phyloP scores from a whole-genome alignment of 2,113 vertebrate genomes.

The Neomonachus schauinslandi region DNA sequence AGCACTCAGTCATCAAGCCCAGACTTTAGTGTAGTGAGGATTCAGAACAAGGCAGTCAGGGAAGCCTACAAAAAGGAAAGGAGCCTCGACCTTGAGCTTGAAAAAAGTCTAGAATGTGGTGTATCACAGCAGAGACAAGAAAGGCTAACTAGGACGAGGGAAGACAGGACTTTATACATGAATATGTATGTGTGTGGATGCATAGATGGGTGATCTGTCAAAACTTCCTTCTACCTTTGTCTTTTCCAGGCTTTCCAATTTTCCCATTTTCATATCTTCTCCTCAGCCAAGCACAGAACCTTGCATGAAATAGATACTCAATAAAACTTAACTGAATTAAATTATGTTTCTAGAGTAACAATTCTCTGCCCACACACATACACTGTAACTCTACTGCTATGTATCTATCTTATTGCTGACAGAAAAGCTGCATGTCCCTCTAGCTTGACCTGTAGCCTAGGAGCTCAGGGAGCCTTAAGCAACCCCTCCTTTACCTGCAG shows the following conservation, averaged over 20 bases:
- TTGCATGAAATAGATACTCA: background rate
- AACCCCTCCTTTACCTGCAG: background rate
- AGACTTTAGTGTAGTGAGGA: background rate
- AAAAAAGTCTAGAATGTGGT: background rate
- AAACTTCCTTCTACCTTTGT: background rate
- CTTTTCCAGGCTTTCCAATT: background rate
- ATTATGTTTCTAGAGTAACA: background rate
- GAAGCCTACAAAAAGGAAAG: conserved; percentile 12
- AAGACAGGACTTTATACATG: background rate
- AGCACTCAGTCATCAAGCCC: background rate
- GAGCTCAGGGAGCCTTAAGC: background rate
- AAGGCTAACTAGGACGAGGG: background rate
- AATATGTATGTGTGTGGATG: background rate
- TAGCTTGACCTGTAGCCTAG: background rate
- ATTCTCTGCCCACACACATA: background rate
- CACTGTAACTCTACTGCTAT: background rate
- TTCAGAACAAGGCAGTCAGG: background rate
- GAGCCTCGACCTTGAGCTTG: background rate
- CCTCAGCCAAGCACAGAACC: background rate
- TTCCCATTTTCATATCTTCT: background rate
- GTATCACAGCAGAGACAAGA: background rate
- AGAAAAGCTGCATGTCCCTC: background rate
- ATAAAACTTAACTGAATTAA: conserved; percentile 35
- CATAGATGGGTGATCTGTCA: background rate
- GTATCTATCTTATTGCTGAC: background rate